Evolutionary conservation across 2,113 vertebrate species (phyloP).

Genomic region (Erpornis zantholeuca): DNA sequence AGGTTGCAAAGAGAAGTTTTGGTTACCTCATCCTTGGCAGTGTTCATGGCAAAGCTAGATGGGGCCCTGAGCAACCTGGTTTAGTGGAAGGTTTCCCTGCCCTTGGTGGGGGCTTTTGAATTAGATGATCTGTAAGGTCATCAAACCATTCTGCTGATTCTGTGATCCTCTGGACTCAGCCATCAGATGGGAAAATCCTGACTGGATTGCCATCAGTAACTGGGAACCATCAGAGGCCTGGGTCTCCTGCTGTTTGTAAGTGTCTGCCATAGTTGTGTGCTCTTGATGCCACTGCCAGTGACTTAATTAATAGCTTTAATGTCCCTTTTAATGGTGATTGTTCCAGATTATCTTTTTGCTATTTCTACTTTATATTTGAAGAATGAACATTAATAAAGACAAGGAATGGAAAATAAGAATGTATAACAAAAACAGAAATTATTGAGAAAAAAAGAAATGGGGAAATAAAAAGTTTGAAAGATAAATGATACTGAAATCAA

Average conservation of each 20-base stretch:
- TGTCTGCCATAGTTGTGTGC: background rate
- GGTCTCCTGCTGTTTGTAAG: background rate
- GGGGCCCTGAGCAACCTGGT: background rate
- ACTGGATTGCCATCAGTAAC: background rate
- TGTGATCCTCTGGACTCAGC: background rate
- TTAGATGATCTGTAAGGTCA: background rate
- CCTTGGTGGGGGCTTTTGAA: fast-evolving
- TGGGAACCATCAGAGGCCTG: background rate
- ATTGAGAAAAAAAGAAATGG: background rate
- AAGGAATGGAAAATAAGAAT: background rate
- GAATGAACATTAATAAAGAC: background rate
- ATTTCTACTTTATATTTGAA: background rate
- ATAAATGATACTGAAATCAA: background rate
- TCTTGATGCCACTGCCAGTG: background rate
- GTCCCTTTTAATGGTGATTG: background rate
- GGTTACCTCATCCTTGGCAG: background rate
- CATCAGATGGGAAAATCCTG: background rate
- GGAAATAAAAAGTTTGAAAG: background rate
- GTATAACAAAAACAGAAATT: background rate
- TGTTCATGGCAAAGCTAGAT: background rate
- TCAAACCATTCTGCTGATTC: background rate
- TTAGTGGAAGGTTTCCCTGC: background rate
- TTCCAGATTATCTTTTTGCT: background rate
- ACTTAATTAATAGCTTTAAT: background rate
- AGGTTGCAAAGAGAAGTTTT: background rate